phyloP scores from a whole-genome alignment of 2,113 vertebrate genomes.

The Raja brachyura region DNA sequence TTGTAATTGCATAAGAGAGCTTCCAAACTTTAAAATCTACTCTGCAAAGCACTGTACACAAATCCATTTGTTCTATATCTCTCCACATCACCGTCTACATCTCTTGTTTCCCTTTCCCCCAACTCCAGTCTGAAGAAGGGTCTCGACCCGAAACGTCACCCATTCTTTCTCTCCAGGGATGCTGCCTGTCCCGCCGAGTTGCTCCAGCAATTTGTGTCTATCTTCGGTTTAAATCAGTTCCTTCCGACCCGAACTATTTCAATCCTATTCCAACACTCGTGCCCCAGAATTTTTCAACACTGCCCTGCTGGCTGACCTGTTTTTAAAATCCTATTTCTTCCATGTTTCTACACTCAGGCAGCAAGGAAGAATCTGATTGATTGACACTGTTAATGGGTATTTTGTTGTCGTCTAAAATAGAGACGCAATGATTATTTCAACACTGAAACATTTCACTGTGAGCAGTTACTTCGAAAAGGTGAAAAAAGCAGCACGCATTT shows the following conservation, averaged over 20 bases:
- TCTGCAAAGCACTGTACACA: too few species aligned
- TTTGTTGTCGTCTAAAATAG: neutral
- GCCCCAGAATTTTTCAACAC: neutral
- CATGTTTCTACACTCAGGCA: neutral
- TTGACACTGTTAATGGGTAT: neutral
- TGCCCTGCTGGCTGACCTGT: neutral
- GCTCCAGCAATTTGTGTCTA: too few species aligned
- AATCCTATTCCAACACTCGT: neutral
- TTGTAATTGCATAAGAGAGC: neutral
- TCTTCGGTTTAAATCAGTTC: too few species aligned
- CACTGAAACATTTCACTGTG: neutral
- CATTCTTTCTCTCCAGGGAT: too few species aligned
- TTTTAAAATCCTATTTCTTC: neutral
- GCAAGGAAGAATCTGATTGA: conserved; percentile 6
- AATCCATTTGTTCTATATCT: too few species aligned
- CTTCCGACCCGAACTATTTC: neutral
- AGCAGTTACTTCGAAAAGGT: neutral
- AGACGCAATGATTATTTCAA: neutral
- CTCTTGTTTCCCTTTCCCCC: too few species aligned
- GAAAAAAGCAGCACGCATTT: neutral
- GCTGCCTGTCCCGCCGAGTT: too few species aligned
- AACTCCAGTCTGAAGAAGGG: too few species aligned
- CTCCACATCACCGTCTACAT: too few species aligned
- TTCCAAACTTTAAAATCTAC: neutral
- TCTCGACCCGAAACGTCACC: too few species aligned